Evolutionary conservation across 2,113 vertebrate genomes (phyloP).

Genomic region (Neodon shergylaensis): DNA sequence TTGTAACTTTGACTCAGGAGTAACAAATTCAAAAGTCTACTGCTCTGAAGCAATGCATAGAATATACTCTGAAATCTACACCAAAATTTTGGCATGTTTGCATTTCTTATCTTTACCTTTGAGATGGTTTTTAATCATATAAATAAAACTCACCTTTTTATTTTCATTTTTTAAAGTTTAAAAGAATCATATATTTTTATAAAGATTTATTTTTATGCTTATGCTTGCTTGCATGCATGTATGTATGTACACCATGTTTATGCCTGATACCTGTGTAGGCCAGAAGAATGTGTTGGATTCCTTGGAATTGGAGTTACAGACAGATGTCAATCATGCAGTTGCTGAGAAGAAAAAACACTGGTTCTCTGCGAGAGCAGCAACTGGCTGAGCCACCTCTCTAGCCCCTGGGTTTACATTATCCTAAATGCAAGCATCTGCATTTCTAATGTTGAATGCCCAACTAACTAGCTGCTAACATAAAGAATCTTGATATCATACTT

Average conservation of each 20-base stretch:
- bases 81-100: background rate
- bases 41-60: background rate
- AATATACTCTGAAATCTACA: slow-evolving; percentile 6
- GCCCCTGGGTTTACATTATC: background rate
- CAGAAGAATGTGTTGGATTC: background rate
- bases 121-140: background rate
- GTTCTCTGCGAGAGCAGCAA: background rate
- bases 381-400: background rate
- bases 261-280: background rate
- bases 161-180: slow-evolving; percentile 22
- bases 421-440: background rate
- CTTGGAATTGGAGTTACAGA: background rate
- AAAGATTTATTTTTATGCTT: slow-evolving; percentile 1
- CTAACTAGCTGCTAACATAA: background rate
- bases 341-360: background rate
- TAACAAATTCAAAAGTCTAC: slow-evolving; percentile 12
- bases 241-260: background rate
- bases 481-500: background rate
- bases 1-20: slow-evolving; percentile 5
- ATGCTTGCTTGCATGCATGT: background rate
- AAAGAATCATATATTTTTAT: background rate
- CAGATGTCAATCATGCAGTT: background rate
- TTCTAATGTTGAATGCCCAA: background rate
- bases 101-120: background rate
- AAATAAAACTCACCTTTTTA: slow-evolving; percentile 5